A percentile compares a stretch with the other conserved stretches of the same genome.
Evolutionary conservation across 2,888 invertebrate genomes (phyloP).

Genomic region (Spatulosminthurus flaviceps): DNA sequence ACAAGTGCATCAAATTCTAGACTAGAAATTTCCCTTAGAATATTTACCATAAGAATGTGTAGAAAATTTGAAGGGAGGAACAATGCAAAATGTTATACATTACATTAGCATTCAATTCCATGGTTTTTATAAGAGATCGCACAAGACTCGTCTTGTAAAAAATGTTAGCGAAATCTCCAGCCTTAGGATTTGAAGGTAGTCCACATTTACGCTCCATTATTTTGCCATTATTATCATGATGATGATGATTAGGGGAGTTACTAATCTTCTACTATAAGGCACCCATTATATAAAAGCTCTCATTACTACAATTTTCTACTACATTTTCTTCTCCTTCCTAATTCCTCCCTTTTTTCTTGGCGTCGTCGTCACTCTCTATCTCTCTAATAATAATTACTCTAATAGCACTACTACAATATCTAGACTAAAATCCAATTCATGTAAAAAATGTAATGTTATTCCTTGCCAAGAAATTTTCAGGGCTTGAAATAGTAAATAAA

Average conservation of each 20-base stretch:
- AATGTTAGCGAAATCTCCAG: neutral
- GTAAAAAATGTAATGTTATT: too few relatives aligned
- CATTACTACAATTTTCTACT: neutral
- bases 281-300: neutral
- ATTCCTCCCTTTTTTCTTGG: slow-evolving; percentile 3
- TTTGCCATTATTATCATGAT: slow-evolving; percentile 35
- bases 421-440: too few relatives aligned
- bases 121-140: neutral
- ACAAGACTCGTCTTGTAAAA: too few relatives aligned
- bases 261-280: neutral
- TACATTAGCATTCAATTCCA: neutral
- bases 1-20: too few relatives aligned
- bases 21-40: too few relatives aligned
- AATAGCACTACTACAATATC: too few relatives aligned
- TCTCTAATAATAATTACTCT: too few relatives aligned
- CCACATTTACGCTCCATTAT: slow-evolving; percentile 31
- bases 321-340: slow-evolving; percentile 6
- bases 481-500: too few relatives aligned
- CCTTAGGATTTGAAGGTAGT: slow-evolving; percentile 35
- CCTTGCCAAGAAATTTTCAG: too few relatives aligned
- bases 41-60: too few relatives aligned
- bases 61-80: too few relatives aligned
- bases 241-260: neutral
- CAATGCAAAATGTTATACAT: neutral
- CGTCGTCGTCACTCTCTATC: too few relatives aligned